A percentile compares a stretch with the other conserved stretches of the same genome.
Evolutionary conservation across 2,888 invertebrate species (phyloP).

Genomic region (Orthosia gothica): DNA sequence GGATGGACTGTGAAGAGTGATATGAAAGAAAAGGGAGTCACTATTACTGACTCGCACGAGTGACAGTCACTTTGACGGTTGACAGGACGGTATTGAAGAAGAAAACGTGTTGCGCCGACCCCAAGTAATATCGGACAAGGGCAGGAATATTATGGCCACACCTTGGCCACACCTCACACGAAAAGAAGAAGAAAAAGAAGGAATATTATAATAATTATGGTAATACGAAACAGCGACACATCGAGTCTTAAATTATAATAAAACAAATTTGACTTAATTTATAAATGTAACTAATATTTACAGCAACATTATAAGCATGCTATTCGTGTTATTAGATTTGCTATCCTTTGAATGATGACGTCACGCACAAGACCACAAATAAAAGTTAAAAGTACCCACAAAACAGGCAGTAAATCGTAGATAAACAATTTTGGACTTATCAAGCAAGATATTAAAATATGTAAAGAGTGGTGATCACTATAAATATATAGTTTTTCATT

Average conservation of each 20-base stretch:
- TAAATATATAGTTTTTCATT: background rate
- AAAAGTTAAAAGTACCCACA: too few species aligned
- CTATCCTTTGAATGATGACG: conserved; percentile 12
- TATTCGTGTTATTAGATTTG: conserved; percentile 42
- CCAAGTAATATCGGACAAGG: background rate
- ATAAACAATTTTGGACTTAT: conserved; percentile 4
- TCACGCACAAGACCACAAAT: conserved; percentile 1
- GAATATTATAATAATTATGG: conserved; percentile 2
- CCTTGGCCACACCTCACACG: too few species aligned
- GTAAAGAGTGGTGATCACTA: background rate
- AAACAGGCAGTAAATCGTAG: conserved; percentile 1
- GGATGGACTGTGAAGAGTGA: too few species aligned
- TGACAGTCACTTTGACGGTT: too few species aligned
- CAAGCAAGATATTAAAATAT: background rate
- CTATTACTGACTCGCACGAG: too few species aligned
- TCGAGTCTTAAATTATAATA: conserved; percentile 72
- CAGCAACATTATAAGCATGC: conserved; percentile 64
- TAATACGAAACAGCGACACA: conserved; percentile 64
- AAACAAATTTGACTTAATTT: conserved; percentile 68
- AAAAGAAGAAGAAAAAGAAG: too few species aligned
- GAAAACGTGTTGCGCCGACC: too few species aligned
- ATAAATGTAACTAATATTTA: conserved; percentile 68
- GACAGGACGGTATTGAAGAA: background rate
- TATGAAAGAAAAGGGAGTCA: too few species aligned
- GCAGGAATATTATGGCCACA: too few species aligned